Base-by-base conservation (phyloP, 2,113 vertebrate species). In the Neolamprologus ventralis region DNA sequence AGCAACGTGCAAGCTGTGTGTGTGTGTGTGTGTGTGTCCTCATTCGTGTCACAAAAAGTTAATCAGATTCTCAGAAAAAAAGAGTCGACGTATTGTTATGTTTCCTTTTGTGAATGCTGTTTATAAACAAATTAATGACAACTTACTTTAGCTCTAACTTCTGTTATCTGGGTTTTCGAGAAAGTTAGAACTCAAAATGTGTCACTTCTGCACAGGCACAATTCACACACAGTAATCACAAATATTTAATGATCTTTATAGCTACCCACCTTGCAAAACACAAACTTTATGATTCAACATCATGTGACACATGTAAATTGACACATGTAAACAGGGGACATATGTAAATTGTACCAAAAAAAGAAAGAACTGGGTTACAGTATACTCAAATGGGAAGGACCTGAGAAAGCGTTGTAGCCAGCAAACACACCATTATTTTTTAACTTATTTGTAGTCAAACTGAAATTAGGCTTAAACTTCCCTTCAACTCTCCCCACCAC, bases 101-200 rank as follows among this genome's bases (percentile, higher is more conserved):
- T 65, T 65, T 65, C 60, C 9, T 63, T 63, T 35, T 63, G 31
- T 35, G 17, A 63, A 35, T n/a, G 58, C 17, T 63, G 58, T 35
- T 6, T 63, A 17, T 35, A 65, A 65, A n/a, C 58, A 35, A n/a
- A 63, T 0, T 35, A 63, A 11, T n/a, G 31, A n/a, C 58, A 35
- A 35, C 12, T 65, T 35, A n/a, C 6, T 65, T n/a, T 0, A 63
- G 58, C 58, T 35, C 58, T 63, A n/a, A 0, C 6, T 63, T 63
- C 6, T 35, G 58, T 63, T 7, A 35, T 35, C 60, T 65, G 60
- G 19, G 63, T 68, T 68, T 7, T 68, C 4, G 0, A 68, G 0
- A 68, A 68, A 68, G 60, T 37, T 65, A n/a, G 10, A 65, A 37
- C 33, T 65, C 19, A 65, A 37, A 65, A 37, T 35, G 60, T 65